Conservation (phyloP, 2,888 invertebrate genomes). For the Microctonus brassicae region DNA sequence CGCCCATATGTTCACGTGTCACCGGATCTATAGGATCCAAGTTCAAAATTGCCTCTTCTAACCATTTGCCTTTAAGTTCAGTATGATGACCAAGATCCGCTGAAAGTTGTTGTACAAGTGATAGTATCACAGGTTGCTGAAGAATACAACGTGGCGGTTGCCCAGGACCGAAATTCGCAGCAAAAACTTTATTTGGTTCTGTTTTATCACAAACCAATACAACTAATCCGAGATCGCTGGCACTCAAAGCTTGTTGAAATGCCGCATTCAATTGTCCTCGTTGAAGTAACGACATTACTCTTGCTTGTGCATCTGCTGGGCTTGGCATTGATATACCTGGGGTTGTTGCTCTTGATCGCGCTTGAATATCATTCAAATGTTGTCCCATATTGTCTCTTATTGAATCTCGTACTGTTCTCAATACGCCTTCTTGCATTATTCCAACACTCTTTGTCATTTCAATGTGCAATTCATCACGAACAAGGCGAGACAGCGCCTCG, state of each 20-base stretch:
- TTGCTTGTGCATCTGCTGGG: slow-evolving; percentile 61
- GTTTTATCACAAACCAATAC: slow-evolving; percentile 89
- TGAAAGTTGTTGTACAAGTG: slow-evolving; percentile 94
- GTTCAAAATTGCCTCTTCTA: slow-evolving; percentile 88
- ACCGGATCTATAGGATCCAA: slow-evolving; percentile 83
- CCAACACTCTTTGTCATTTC: slow-evolving; percentile 59
- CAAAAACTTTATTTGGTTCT: slow-evolving; percentile 84
- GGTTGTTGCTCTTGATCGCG: slow-evolving; percentile 79
- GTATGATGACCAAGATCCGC: slow-evolving; percentile 89
- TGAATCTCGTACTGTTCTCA: slow-evolving; percentile 62
- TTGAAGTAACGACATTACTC: slow-evolving; percentile 62
- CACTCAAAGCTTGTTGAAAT: slow-evolving; percentile 90
- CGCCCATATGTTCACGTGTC: slow-evolving; percentile 86
- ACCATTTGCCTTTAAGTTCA: slow-evolving; percentile 86
- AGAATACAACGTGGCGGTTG: slow-evolving; percentile 78
- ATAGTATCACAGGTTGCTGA: slow-evolving; percentile 90
- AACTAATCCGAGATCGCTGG: slow-evolving; percentile 89
- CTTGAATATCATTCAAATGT: slow-evolving; percentile 63
- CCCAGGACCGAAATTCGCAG: slow-evolving; percentile 65
- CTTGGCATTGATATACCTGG: slow-evolving; percentile 76
- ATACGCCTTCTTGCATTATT: slow-evolving; percentile 59
- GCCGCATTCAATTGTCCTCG: slow-evolving; percentile 87
- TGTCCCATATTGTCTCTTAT: slow-evolving; percentile 64
- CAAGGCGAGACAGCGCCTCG: slow-evolving; percentile 54
- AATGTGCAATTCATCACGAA: slow-evolving; percentile 62